Conservation (phyloP, 2,113 vertebrate genomes). For the Gadus chalcogrammus region DNA sequence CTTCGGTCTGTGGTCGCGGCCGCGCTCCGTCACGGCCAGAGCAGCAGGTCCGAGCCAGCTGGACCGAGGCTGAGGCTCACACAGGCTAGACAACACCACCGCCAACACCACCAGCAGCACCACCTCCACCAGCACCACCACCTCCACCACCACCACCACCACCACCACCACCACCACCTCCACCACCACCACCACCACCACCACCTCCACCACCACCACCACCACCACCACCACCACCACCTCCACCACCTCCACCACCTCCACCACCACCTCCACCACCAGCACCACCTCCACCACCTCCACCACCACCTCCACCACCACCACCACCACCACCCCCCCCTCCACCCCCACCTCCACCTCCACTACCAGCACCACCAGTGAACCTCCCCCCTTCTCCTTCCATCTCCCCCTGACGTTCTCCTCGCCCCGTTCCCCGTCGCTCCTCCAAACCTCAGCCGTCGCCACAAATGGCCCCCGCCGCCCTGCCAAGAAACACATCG, state of each 20-base stretch:
- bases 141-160: too few species aligned
- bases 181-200: too few species aligned
- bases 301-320: not conserved
- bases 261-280: not conserved
- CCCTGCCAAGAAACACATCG: constrained; percentile 69
- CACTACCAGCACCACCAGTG: too few species aligned
- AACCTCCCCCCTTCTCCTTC: constrained; percentile 6
- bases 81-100: constrained; percentile 35
- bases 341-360: not conserved
- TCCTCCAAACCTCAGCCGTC: constrained; percentile 61
- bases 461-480: constrained; percentile 57
- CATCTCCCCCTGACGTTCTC: constrained; percentile 21
- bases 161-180: too few species aligned
- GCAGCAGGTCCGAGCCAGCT: constrained; percentile 29
- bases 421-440: constrained; percentile 40
- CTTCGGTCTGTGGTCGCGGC: constrained; percentile 26
- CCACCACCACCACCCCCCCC: not conserved
- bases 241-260: not conserved
- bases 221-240: not conserved
- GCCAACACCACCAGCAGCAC: not conserved
- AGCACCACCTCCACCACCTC: not conserved
- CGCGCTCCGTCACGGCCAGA: constrained; percentile 12
- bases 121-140: not conserved
- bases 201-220: too few species aligned
- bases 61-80: constrained; percentile 36